phyloP scores from a whole-genome alignment of 1,140 invertebrate genomes.

The Eriocheir sinensis region DNA sequence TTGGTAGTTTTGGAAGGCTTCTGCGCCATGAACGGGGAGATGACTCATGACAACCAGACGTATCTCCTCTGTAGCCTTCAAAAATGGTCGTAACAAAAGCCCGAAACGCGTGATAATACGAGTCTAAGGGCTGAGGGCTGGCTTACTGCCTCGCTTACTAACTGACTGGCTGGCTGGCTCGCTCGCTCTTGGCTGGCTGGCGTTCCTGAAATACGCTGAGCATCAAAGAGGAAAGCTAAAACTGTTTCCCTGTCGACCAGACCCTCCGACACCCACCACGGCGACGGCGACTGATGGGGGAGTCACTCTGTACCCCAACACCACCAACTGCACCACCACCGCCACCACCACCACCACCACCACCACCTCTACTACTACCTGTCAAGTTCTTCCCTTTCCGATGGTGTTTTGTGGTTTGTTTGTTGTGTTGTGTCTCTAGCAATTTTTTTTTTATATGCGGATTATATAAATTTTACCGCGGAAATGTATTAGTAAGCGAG shows the following conservation, averaged over 20 bases:
- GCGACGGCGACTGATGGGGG: conserved; percentile 62
- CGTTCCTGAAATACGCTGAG: conserved; percentile 51
- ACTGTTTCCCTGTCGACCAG: conserved; percentile 69
- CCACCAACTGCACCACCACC: conserved; percentile 35
- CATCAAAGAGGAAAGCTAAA: conserved; percentile 70
- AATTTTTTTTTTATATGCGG: background rate
- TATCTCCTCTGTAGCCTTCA: too few relatives aligned
- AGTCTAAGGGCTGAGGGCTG: too few relatives aligned
- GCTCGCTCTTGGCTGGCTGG: too few relatives aligned
- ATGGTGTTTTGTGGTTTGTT: background rate
- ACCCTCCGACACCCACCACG: conserved; percentile 56
- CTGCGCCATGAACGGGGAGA: too few relatives aligned
- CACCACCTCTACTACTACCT: conserved; percentile 35
- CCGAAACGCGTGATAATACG: too few relatives aligned
- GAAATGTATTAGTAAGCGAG: background rate
- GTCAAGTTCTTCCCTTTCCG: background rate
- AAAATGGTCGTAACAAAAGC: too few relatives aligned
- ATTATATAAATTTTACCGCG: too few relatives aligned
- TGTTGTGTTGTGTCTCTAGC: background rate
- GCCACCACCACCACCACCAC: background rate
- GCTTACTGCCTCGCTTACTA: too few relatives aligned
- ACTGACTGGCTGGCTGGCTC: background rate
- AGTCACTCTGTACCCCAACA: conserved; percentile 52
- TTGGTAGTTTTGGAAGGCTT: too few relatives aligned
- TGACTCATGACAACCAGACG: too few relatives aligned